Evolutionary conservation across 2,888 invertebrate species (phyloP), one percentile per base, ranked within the genome.

Genomic region (Lordiphosa andalusiaca): DNA sequence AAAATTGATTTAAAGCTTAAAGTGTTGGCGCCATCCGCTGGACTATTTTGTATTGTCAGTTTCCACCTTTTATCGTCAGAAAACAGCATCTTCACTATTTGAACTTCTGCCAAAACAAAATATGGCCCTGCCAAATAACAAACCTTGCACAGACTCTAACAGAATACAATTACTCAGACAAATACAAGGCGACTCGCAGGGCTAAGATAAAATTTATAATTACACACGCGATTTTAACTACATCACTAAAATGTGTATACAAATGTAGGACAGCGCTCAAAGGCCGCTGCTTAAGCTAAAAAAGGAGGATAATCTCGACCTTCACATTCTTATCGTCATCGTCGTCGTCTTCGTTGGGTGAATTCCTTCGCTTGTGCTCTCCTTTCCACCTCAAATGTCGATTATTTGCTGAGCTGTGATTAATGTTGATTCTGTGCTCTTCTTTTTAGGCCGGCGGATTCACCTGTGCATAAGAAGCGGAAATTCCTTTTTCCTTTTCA

Each of bases 341-440:
- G 23, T 23, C 30, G 19, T 10, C 12, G 44, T 41, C 3, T 10
- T 12, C 30, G 23, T 3, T 23, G 40, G 7, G 16, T 7, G 39
- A 30, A 30, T 19, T 39, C 12, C 16, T 3, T 10, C n/a, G 10
- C 33, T 16, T 33, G 30, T 30, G 13, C 30, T 3, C 44, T 30
- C 16, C 16, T 3, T 44, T 44, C 10, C 44, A 16, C 44, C 33
- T 44, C 73, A 70, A 85, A 80, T 76, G 77, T 77, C 83, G 84
- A 84, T 86, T 86, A 86, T 86, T 86, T 86, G 68, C 67, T 74
- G 73, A 84, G 77, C 81, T 83, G 83, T 86, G 86, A 84, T 86
- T 84, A 86, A 86, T 86, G 86, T 83, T 86, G 71, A 75, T 69
- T 76, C 74, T 62, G 57, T 63, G 55, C 56, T 62, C 39, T 61